These are phyloP conservation scores for Heliconius aoede DNA, from an alignment of 2,888 invertebrate species.

Conservation along the genomic window DNA sequence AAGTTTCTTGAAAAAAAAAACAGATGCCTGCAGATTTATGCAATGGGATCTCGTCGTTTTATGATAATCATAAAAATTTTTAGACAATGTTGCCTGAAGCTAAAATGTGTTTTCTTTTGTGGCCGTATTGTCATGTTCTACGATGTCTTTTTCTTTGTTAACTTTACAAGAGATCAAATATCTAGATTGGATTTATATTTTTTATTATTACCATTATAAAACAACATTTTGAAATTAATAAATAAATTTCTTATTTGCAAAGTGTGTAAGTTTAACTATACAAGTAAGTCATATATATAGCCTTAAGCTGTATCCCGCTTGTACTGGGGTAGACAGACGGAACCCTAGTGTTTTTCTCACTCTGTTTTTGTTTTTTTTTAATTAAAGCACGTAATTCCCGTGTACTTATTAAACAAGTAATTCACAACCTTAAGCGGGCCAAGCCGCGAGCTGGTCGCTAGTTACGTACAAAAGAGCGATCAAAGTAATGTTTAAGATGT, in stretches of 20 bases:
- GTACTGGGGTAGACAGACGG: no score
- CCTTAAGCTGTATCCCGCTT: not conserved
- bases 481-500: conserved; percentile 21
- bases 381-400: no score
- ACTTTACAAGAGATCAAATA: not conserved
- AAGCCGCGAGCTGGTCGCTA: no score
- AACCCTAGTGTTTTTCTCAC: no score
- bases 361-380: no score
- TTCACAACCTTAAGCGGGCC: no score
- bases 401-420: no score
- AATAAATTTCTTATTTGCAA: not conserved
- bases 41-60: no score
- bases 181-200: not conserved
- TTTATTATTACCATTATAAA: not conserved
- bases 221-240: not conserved
- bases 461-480: conserved; percentile 14
- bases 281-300: no score
- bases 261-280: not conserved
- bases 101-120: conserved; percentile 20
- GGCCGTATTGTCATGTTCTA: conserved; percentile 3
- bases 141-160: conserved; percentile 12
- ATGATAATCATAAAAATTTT: not conserved
- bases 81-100: conserved; percentile 22
- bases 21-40: no score
- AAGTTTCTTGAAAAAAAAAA: no score